Conservation (phyloP, 2,113 vertebrate species). For the Candoia aspera region DNA sequence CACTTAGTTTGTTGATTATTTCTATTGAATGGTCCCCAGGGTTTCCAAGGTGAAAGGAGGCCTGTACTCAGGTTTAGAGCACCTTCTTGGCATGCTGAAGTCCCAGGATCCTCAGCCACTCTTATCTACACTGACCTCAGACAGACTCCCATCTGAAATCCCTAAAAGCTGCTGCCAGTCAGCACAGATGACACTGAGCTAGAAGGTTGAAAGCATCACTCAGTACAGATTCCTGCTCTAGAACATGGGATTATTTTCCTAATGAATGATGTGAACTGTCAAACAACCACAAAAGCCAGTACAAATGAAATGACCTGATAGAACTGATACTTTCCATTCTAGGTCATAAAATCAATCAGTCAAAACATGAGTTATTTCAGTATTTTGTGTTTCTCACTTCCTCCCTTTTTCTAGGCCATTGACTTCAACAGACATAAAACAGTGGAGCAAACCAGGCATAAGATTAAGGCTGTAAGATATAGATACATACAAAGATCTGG, state of each 20-base stretch:
- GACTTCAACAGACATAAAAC: neutral
- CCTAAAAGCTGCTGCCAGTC: neutral
- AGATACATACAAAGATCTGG: neutral
- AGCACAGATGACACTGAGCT: neutral
- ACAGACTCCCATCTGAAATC: neutral
- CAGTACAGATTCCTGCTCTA: neutral
- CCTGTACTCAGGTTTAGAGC: neutral
- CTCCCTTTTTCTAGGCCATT: neutral
- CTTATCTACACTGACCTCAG: neutral
- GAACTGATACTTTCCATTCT: neutral
- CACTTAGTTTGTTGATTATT: neutral
- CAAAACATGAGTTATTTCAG: neutral
- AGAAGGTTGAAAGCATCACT: neutral
- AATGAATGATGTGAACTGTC: neutral
- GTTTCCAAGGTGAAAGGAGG: neutral
- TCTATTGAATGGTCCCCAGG: neutral
- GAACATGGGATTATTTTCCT: neutral
- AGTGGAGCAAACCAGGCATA: neutral
- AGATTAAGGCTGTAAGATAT: neutral
- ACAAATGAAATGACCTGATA: neutral
- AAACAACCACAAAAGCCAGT: neutral
- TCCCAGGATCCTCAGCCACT: neutral
- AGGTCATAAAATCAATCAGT: neutral
- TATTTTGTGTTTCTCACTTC: neutral
- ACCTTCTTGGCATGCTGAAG: neutral